Base-by-base conservation (phyloP, 2,888 invertebrate species). In the Drosophila birchii region DNA sequence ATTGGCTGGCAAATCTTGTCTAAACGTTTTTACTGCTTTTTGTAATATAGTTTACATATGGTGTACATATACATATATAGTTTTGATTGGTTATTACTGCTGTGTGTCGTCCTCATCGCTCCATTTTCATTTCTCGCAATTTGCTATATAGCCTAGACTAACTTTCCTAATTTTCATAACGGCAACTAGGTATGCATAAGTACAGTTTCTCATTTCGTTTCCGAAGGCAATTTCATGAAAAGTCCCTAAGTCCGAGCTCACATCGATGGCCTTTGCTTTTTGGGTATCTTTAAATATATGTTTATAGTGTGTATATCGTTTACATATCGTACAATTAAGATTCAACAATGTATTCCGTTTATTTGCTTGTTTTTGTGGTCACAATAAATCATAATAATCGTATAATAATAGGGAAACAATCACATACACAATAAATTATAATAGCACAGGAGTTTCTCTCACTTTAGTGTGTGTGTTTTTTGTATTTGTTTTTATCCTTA, bases 191-290 rank as follows among this genome's bases (percentile, higher is more conserved):
- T 34, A 23, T 51, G 51, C 26, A 54, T 70, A 59, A 72, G 51
- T 61, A 61, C 51, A 59, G 39, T 60, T 43, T 38, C 32, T 73
- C 54, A 64, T 62, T 76, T 79, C 53, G 64, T 67, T 76, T 79
- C 44, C 68, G 62, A 80, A 80, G 80, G 86, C 80, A 82, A 64
- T 70, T 73, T 82, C 77, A 71, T 80, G 62, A 81, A 78, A 81
- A 78, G 45, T 76, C 60, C 51, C 45, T 16, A 64, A 43, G 44
- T 54, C 56, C 23, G 26, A 47, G 44, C 36, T 51, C 49, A 51
- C 32, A 47, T 36, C n/a, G 16, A 20, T n/a, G 18, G n/a, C 16
- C 3, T 16, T 34, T 34, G 16, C 34, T 26, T 26, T 14, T 60
- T 36, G 51, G 34, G 43, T 38, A 58, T 61, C 43, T 47, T 32